Evolutionary conservation across 2,113 vertebrate species (phyloP).

Genomic region (Nothocercus nigrocapillus): DNA sequence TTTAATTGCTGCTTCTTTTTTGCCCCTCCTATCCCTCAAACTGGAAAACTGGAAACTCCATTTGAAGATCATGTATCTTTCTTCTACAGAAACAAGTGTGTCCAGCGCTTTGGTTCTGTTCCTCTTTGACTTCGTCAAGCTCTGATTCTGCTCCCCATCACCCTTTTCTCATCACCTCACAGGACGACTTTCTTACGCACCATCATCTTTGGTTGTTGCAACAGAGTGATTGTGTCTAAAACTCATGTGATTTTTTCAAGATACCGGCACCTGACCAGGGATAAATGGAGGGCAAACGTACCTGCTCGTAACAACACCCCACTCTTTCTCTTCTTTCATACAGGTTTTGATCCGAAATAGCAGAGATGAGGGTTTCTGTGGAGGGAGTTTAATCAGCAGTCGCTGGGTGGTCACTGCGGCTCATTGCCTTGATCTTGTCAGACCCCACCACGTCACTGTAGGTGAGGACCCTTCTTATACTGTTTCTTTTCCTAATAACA

Average conservation of each 20-base stretch:
- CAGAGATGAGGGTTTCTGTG: slow-evolving; percentile 79
- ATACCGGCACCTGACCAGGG: rapidly evolving
- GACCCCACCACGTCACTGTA: slow-evolving; percentile 77
- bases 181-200: neutral
- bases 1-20: neutral
- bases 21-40: neutral
- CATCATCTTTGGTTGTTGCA: neutral
- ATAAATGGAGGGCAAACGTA: rapidly evolving
- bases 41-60: neutral
- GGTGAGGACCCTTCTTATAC: slow-evolving; percentile 58
- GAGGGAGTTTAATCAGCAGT: slow-evolving; percentile 80
- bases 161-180: neutral
- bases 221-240: too few species aligned
- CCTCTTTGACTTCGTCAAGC: neutral
- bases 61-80: too few species aligned
- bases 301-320: rapidly evolving
- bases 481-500: rapidly evolving
- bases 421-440: slow-evolving; percentile 77
- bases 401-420: slow-evolving; percentile 87
- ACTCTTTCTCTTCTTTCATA: neutral
- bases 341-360: slow-evolving; percentile 81
- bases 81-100: too few species aligned
- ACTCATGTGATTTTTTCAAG: neutral
- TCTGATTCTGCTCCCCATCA: neutral
- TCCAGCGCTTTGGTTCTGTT: too few species aligned